Base-by-base conservation (phyloP, 2,888 invertebrate genomes). In the Pimpla rufipes region DNA sequence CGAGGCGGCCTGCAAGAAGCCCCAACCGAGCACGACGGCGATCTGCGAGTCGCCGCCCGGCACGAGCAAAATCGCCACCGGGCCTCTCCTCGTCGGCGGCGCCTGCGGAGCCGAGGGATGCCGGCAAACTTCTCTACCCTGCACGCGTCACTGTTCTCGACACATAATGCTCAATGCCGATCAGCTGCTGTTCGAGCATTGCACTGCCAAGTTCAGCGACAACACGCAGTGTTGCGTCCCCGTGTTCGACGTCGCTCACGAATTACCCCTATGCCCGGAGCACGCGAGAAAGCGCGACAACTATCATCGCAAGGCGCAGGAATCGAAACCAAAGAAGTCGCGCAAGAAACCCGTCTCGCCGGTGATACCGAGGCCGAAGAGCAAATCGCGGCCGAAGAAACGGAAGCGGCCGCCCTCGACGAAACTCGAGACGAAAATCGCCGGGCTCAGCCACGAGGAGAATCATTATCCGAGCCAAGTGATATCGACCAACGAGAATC, bases 151-250 rank as follows among this genome's bases (percentile, higher is more conserved):
- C 92, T 98, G 98, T 93, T 94, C 96, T 50, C 94, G 96, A 83
- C 98, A 98, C 94, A 97, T 98, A 88, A 97, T 97, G 94, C 95
- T 96, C 85, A 97, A 98, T 92, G 95, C 96, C 10, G 97, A 97
- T 89, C 98, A 98, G 94, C 95, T 96, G 87, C 93, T 98, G 85
- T 97, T 96, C 93, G 96, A 96, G 91, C 96, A 96, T 88, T 97
- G 97, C 93, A 97, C 97, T 83, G 97, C 97, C 83, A 97, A 97
- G 93, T 96, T 96, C 92, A 95, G 96, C 79, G 96, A 97, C 93
- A 96, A 97, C 90, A 96, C 96, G 42, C 97, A 96, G 92, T 97
- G 97, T 93, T 96, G 96, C 90, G 94, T 96, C 86, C 97, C 97
- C 59, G 96, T 97, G 67, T 96, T 97, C 89, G 97, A 97, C 93